A percentile compares a stretch with the other conserved stretches of the same genome.
These are phyloP conservation scores for Eilema griseolum DNA, from an alignment of 2,888 invertebrate genomes.

Conservation along the genomic window DNA sequence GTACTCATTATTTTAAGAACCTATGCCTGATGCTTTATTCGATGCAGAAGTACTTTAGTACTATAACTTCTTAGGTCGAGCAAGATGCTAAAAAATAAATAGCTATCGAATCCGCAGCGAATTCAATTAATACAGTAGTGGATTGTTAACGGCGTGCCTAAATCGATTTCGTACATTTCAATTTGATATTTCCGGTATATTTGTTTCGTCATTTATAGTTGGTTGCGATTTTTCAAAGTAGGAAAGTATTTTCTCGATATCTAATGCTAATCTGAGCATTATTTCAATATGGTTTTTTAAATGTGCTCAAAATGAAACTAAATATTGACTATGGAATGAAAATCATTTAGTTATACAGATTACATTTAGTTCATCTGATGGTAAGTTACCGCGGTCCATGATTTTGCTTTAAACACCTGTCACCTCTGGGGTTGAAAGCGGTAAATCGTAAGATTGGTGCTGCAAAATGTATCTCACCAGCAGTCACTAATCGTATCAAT, in stretches of 20 bases:
- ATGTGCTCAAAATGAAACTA: neutral
- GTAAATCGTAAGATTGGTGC: neutral
- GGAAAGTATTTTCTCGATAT: neutral
- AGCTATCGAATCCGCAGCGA: neutral
- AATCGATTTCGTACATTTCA: neutral
- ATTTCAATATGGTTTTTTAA: neutral
- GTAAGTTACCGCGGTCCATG: too few relatives aligned
- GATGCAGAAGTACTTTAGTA: too few relatives aligned
- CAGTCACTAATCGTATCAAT: neutral
- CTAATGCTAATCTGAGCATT: neutral
- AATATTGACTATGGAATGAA: neutral
- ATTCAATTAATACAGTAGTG: neutral
- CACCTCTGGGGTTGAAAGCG: neutral
- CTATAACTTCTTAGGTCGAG: neutral
- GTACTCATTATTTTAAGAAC: too few relatives aligned
- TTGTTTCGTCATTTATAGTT: neutral
- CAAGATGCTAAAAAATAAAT: neutral
- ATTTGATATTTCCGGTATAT: conserved; percentile 4
- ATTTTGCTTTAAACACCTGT: neutral
- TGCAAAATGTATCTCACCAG: neutral
- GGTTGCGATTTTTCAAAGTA: neutral
- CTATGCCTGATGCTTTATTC: too few relatives aligned
- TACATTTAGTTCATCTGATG: too few relatives aligned
- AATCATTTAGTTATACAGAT: neutral
- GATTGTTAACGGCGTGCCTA: neutral